Evolutionary conservation across 2,888 invertebrate species (phyloP).

Genomic region (Linnaemya tessellans): DNA sequence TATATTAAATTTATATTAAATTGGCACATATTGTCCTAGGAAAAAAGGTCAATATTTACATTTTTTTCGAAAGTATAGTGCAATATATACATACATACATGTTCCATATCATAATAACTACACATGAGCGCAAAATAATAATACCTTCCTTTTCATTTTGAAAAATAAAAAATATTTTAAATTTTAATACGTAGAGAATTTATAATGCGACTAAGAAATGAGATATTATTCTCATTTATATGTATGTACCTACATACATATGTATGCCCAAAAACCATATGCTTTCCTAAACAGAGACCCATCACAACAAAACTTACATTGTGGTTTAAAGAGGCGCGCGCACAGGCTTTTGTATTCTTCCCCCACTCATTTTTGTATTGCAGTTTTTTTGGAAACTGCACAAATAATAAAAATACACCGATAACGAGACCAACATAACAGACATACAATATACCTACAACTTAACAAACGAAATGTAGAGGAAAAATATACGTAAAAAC

Average conservation of each 20-base stretch:
- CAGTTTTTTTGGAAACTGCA: constrained; percentile 48
- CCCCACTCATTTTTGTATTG: constrained; percentile 23
- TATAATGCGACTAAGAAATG: constrained; percentile 13
- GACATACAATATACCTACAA: constrained; percentile 17
- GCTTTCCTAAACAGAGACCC: constrained; percentile 37
- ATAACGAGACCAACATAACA: constrained; percentile 27
- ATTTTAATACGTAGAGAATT: constrained; percentile 14
- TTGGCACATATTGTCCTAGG: background rate
- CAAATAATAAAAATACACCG: constrained; percentile 47
- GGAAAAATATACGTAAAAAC: constrained; percentile 12
- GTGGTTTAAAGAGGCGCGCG: constrained; percentile 51
- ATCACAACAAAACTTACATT: constrained; percentile 49
- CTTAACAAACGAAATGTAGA: constrained; percentile 44
- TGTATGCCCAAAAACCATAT: constrained; percentile 27
- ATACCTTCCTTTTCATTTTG: constrained; percentile 15
- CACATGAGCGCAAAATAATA: background rate
- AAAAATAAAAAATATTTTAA: too few species aligned
- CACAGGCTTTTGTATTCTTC: constrained; percentile 19
- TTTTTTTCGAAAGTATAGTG: background rate
- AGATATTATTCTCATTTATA: background rate
- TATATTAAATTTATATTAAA: too few species aligned
- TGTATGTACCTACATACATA: background rate
- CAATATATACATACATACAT: background rate
- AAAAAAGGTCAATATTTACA: background rate
- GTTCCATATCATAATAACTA: background rate